Evolutionary conservation across 1,140 invertebrate genomes (phyloP).

Genomic region (Zaprionus ghesquierei): DNA sequence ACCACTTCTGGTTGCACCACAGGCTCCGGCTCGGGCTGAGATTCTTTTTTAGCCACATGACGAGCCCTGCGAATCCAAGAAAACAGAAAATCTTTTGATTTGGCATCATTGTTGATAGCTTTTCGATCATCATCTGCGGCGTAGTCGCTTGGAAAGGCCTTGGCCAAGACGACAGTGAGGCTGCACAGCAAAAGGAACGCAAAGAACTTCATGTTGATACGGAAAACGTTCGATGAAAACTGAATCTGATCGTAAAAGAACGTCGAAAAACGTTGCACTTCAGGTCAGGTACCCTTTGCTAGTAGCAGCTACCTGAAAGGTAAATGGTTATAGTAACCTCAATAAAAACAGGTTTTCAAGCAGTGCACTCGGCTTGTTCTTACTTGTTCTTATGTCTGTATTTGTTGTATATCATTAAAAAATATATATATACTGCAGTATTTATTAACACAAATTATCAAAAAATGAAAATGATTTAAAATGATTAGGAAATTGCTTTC

Average conservation of each 20-base stretch:
- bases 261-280: not conserved
- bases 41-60: not conserved
- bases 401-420: not conserved
- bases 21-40: not conserved
- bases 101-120: no score
- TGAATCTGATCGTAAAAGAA: not conserved
- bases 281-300: not conserved
- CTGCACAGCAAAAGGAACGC: not conserved
- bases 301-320: no score
- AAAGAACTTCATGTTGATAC: not conserved
- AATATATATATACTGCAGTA: no score
- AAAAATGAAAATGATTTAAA: no score
- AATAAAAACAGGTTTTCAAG: not conserved
- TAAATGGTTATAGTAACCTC: no score
- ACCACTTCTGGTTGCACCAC: no score
- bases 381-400: not conserved
- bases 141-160: not conserved
- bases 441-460: no score
- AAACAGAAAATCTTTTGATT: no score
- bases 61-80: not conserved
- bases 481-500: no score
- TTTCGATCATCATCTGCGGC: not conserved
- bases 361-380: not conserved
- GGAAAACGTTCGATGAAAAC: not conserved
- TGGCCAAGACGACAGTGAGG: not conserved